Percentiles rank a stretch among this genome's conserved stretches.
Conservation (phyloP, 2,797 vertebrate genomes). For the Sebastes wilsoni region DNA sequence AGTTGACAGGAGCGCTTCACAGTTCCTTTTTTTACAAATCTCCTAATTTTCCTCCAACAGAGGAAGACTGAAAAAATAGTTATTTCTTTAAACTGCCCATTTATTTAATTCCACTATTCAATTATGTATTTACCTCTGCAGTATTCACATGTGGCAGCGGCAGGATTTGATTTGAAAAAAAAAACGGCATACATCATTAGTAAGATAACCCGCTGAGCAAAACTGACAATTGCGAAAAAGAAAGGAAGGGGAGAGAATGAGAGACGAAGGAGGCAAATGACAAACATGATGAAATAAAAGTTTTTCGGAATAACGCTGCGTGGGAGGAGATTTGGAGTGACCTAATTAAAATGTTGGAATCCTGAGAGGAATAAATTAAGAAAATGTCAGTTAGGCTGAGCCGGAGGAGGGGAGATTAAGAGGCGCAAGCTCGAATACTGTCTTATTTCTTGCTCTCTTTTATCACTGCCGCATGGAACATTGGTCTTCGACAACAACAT, state of each 20-base stretch:
- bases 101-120: constrained; percentile 53
- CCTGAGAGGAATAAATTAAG: constrained; percentile 82
- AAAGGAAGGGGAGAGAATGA: constrained; percentile 31
- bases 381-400: constrained; percentile 82
- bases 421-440: constrained; percentile 59
- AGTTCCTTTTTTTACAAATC: background rate
- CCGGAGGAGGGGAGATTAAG: constrained; percentile 79
- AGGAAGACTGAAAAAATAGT: background rate
- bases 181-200: constrained; percentile 52
- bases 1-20: background rate
- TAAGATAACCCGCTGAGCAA: constrained; percentile 60
- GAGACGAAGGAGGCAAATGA: constrained; percentile 58
- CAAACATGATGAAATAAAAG: constrained; percentile 71
- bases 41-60: background rate
- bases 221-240: constrained; percentile 51
- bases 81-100: constrained; percentile 39
- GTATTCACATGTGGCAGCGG: constrained; percentile 48
- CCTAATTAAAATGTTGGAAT: constrained; percentile 84
- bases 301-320: constrained; percentile 69
- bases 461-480: constrained; percentile 57
- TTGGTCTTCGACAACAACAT: constrained; percentile 45
- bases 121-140: constrained; percentile 61
- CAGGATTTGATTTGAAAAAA: constrained; percentile 10
- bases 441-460: constrained; percentile 70
- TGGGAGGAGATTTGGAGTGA: constrained; percentile 80